Percentiles rank a stretch among this genome's conserved stretches.
Conservation (phyloP, 2,113 vertebrate species). For the Typhlomys cinereus region DNA sequence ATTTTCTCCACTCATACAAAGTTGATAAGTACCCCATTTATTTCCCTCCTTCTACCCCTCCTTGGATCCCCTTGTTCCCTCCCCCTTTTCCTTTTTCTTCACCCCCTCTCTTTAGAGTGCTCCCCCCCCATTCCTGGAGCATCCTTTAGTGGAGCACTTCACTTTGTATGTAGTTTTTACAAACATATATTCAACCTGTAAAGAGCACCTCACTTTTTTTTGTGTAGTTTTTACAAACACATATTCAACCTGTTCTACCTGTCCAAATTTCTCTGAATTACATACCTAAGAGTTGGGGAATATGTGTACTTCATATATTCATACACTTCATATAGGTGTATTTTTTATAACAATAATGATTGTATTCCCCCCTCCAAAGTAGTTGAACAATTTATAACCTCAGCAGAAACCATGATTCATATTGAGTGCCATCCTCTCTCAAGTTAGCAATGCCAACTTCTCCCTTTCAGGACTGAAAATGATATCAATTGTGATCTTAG, state of each 20-base stretch:
- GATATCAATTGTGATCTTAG: not conserved
- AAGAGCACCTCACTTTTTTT: too few relatives aligned
- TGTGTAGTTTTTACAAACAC: not conserved
- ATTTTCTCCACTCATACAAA: too few relatives aligned
- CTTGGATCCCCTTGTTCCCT: too few relatives aligned
- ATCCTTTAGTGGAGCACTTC: too few relatives aligned
- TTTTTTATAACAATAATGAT: not conserved
- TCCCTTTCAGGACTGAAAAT: not conserved
- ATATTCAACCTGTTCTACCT: not conserved
- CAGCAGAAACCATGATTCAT: not conserved
- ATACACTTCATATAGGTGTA: too few relatives aligned
- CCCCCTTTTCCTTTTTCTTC: too few relatives aligned
- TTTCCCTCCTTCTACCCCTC: too few relatives aligned
- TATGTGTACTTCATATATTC: not conserved
- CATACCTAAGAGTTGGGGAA: not conserved
- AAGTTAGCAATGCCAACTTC: not conserved
- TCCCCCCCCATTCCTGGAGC: too few relatives aligned
- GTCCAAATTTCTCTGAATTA: conserved; percentile 8
- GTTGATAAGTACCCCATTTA: too few relatives aligned
- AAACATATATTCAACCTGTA: too few relatives aligned
- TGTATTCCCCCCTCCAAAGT: conserved; percentile 29
- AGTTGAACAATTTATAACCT: not conserved
- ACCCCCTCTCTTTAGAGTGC: too few relatives aligned
- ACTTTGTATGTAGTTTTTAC: too few relatives aligned
- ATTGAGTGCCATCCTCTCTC: not conserved